phyloP scores from a whole-genome alignment of 2,113 vertebrate species.

The Glaucomys volans region DNA sequence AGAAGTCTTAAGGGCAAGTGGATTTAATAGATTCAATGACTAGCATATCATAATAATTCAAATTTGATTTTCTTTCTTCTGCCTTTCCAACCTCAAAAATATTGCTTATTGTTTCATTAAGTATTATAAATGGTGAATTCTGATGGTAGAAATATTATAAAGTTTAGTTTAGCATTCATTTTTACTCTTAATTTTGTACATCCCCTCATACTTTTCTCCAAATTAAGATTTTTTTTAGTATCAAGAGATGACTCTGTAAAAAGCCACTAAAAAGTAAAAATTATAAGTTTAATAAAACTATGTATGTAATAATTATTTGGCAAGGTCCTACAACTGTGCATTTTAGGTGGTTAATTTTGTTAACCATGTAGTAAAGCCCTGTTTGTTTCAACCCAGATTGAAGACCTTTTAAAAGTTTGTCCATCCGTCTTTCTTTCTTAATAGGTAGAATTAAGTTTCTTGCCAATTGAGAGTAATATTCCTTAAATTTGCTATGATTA shows the following conservation, averaged over 20 bases:
- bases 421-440: constrained; percentile 3
- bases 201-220: background rate
- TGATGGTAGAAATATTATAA: constrained; percentile 54
- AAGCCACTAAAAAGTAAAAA: constrained; percentile 35
- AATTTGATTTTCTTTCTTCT: constrained; percentile 82
- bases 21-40: constrained; percentile 81
- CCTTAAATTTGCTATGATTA: constrained; percentile 15
- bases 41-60: constrained; percentile 80
- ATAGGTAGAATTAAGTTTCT: constrained; percentile 66
- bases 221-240: constrained; percentile 46
- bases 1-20: constrained; percentile 81
- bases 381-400: constrained; percentile 49
- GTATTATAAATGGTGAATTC: constrained; percentile 63
- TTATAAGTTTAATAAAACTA: constrained; percentile 56
- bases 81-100: constrained; percentile 75
- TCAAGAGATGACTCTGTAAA: background rate
- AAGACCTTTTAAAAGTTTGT: constrained; percentile 63
- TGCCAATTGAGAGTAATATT: constrained; percentile 59
- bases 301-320: constrained; percentile 43
- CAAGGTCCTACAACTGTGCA: background rate
- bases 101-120: constrained; percentile 77
- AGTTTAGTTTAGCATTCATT: constrained; percentile 43
- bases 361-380: constrained; percentile 55
- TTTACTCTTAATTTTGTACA: constrained; percentile 39
- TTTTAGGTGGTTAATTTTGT: constrained; percentile 47